phyloP scores from a whole-genome alignment of 2,888 invertebrate species.

The Hirudinaria manillensis region DNA sequence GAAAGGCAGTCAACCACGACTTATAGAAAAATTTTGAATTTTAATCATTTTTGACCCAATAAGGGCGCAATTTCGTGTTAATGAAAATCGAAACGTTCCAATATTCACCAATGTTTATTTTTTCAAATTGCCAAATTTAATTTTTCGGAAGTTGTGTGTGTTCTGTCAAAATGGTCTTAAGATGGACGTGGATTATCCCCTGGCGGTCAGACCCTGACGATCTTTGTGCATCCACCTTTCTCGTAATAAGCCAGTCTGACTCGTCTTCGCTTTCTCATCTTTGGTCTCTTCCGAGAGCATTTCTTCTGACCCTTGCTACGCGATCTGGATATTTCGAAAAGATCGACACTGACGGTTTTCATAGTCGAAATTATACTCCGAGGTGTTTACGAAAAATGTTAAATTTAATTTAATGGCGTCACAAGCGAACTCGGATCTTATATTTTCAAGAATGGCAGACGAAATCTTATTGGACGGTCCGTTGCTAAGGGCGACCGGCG shows the following conservation, averaged over 20 bases:
- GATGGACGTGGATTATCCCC: too few species aligned
- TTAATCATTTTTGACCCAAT: too few species aligned
- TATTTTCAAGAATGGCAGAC: too few species aligned
- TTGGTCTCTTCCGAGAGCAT: conserved; percentile 10
- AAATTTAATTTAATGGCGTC: not conserved
- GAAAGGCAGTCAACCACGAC: too few species aligned
- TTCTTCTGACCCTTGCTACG: conserved; percentile 5
- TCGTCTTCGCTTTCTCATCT: conserved; percentile 24
- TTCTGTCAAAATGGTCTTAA: too few species aligned
- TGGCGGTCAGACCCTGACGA: conserved; percentile 11
- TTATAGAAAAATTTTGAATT: too few species aligned
- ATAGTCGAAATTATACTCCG: not conserved
- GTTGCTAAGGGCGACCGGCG: not conserved
- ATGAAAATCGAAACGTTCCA: too few species aligned
- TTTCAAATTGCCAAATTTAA: too few species aligned
- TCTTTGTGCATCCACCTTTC: conserved; percentile 3
- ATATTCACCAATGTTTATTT: too few species aligned
- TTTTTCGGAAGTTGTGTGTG: too few species aligned
- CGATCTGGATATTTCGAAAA: conserved; percentile 4
- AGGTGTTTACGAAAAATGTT: conserved; percentile 3
- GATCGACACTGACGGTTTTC: conserved; percentile 8
- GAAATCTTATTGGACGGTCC: conserved; percentile 1
- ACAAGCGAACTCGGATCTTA: not conserved
- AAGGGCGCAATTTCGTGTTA: too few species aligned
- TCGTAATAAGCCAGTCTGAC: conserved; percentile 28